These are phyloP conservation scores for Automeris io DNA, from an alignment of 2,888 invertebrate species.

Conservation along the genomic window DNA sequence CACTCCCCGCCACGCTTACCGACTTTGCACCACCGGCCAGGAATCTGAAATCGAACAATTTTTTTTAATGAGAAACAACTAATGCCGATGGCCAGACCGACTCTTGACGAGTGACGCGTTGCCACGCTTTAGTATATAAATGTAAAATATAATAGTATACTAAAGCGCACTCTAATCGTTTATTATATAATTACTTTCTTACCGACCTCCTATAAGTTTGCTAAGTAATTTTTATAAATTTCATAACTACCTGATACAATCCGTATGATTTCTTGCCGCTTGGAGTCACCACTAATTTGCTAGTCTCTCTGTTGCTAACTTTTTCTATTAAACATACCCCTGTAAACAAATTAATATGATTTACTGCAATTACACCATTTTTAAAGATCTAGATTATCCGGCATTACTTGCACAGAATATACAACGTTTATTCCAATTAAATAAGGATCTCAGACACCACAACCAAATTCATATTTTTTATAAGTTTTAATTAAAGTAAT, in stretches of 20 bases:
- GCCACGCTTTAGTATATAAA: too few relatives aligned
- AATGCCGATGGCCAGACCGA: too few relatives aligned
- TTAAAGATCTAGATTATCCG: too few relatives aligned
- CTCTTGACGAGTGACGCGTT: too few relatives aligned
- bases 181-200: not conserved
- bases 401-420: too few relatives aligned
- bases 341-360: constrained; percentile 26
- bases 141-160: too few relatives aligned
- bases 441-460: too few relatives aligned
- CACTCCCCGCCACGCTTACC: constrained; percentile 61
- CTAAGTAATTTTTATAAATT: not conserved
- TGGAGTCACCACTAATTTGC: constrained; percentile 31
- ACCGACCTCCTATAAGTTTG: not conserved
- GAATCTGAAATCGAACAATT: constrained; percentile 43
- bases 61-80: not conserved
- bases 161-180: not conserved
- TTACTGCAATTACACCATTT: too few relatives aligned
- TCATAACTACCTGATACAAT: constrained; percentile 52
- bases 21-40: constrained; percentile 58
- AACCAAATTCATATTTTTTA: too few relatives aligned
- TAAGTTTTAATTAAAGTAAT: too few relatives aligned
- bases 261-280: constrained; percentile 60
- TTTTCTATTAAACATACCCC: constrained; percentile 69
- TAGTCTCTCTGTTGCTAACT: constrained; percentile 59
- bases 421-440: too few relatives aligned